Conservation (phyloP, 2,888 invertebrate species). For the Cistogaster globosa region DNA sequence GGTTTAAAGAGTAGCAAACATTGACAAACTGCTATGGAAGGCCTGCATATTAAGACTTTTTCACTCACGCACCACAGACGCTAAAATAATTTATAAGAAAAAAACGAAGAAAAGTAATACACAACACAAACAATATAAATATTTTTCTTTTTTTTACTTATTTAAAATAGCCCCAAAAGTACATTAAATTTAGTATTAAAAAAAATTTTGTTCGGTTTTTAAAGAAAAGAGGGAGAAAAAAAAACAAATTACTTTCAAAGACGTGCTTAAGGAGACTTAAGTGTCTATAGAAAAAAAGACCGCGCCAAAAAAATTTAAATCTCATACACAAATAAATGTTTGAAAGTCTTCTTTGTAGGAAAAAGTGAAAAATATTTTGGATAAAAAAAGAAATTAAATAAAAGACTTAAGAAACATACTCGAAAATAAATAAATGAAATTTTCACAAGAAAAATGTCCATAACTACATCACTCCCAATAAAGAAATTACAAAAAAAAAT, state of each 20-base stretch:
- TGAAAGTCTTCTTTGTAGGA: conserved; percentile 19
- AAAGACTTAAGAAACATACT: conserved; percentile 43
- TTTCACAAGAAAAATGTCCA: conserved; percentile 32
- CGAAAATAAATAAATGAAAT: conserved; percentile 30
- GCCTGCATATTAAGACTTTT: conserved; percentile 30
- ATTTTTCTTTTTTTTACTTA: conserved; percentile 4
- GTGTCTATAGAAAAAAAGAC: conserved; percentile 12
- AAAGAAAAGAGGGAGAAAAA: conserved; percentile 17
- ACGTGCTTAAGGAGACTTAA: conserved; percentile 59
- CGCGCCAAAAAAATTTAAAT: conserved; percentile 39
- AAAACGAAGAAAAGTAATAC: not conserved
- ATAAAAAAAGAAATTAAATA: not conserved
- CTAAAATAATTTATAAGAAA: conserved; percentile 49
- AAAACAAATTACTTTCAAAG: conserved; percentile 55
- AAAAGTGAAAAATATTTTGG: conserved; percentile 39
- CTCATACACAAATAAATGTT: conserved; percentile 11
- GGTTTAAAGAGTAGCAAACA: conserved; percentile 32
- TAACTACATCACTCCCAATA: not conserved
- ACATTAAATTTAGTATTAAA: conserved; percentile 13
- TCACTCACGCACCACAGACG: conserved; percentile 61
- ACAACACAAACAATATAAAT: not conserved
- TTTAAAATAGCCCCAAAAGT: conserved; percentile 65
- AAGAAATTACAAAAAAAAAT: not conserved
- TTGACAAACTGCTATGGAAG: too few relatives aligned
- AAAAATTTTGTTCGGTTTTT: conserved; percentile 1